phyloP scores from a whole-genome alignment of 2,888 invertebrate species.

The Patella ulyssiponensis region DNA sequence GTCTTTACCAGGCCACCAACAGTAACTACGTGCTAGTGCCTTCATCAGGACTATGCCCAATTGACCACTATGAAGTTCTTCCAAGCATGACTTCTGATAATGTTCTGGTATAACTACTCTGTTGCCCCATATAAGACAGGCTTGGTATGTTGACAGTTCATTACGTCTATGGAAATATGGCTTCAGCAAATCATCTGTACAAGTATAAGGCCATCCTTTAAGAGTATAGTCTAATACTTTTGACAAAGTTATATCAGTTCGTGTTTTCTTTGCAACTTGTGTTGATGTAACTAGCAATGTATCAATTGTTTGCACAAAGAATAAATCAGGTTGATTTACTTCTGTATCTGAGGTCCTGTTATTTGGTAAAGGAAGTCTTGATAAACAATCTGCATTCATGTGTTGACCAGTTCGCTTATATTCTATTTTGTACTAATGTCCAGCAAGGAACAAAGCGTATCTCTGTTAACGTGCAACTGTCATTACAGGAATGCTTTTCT shows the following conservation, averaged over 20 bases:
- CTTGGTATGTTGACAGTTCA: conserved; percentile 43
- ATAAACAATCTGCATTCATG: conserved; percentile 64
- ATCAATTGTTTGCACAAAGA: conserved; percentile 48
- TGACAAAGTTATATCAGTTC: conserved; percentile 29
- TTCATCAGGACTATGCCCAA: conserved; percentile 53
- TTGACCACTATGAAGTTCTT: conserved; percentile 49
- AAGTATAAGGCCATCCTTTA: conserved; percentile 29
- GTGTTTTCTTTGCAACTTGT: conserved; percentile 26
- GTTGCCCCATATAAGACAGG: conserved; percentile 44
- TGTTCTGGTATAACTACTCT: conserved; percentile 35
- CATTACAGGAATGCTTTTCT: conserved; percentile 52
- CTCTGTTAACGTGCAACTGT: conserved; percentile 57
- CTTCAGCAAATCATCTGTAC: conserved; percentile 13
- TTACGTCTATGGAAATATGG: conserved; percentile 30
- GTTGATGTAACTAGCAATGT: conserved; percentile 43
- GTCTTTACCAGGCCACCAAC: conserved; percentile 49
- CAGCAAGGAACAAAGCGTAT: conserved; percentile 58
- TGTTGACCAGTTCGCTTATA: conserved; percentile 55
- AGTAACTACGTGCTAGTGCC: conserved; percentile 43
- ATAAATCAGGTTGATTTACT: conserved; percentile 27
- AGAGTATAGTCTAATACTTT: conserved; percentile 29
- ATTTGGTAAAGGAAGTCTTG: conserved; percentile 43
- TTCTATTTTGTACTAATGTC: conserved; percentile 63
- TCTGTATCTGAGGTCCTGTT: neutral
- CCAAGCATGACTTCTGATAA: conserved; percentile 30